Evolutionary conservation across 1,140 invertebrate genomes (phyloP).

Genomic region (Brachionus calyciflorus): DNA sequence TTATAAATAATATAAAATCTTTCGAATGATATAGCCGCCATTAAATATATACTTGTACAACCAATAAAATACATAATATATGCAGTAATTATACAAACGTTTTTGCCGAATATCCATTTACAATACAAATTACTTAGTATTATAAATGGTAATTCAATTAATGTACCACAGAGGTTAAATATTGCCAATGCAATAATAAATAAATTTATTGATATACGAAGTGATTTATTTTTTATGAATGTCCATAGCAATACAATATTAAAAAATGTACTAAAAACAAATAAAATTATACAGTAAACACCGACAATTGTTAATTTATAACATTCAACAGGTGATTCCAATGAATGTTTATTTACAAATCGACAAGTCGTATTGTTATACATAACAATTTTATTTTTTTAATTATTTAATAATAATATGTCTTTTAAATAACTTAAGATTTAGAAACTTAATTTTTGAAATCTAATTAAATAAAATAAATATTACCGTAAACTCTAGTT

Average conservation of each 20-base stretch:
- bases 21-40: conserved; percentile 39
- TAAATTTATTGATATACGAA: conserved; percentile 13
- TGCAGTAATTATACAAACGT: conserved; percentile 2
- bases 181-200: conserved; percentile 25
- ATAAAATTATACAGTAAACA: neutral
- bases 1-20: conserved; percentile 47
- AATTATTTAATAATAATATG: no score
- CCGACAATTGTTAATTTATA: conserved; percentile 15
- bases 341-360: neutral
- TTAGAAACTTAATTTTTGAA: no score
- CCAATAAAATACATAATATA: conserved; percentile 41
- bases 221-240: conserved; percentile 12
- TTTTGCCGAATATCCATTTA: conserved; percentile 12
- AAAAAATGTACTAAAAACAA: conserved; percentile 11
- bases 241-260: conserved; percentile 10
- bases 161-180: neutral
- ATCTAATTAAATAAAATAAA: no score
- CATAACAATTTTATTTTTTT: no score
- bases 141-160: conserved; percentile 31
- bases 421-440: no score
- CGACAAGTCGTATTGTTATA: neutral
- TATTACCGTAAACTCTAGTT: no score
- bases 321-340: conserved; percentile 11
- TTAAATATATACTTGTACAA: conserved; percentile 43
- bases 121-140: conserved; percentile 28